Evolutionary conservation across 2,113 vertebrate species (phyloP).

Genomic region (Mus musculus): DNA sequence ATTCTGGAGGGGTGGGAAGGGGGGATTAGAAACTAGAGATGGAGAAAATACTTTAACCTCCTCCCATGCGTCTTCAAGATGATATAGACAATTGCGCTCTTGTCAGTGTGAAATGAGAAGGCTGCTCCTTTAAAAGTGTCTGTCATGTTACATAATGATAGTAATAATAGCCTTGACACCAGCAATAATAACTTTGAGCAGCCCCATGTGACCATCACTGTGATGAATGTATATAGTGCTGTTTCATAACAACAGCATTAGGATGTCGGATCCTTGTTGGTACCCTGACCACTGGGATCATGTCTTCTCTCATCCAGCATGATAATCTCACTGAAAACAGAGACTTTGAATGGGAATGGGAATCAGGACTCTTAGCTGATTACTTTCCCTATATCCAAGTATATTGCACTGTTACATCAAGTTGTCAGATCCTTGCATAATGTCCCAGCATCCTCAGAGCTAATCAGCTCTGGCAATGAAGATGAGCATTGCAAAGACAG

Average conservation of each 20-base stretch:
- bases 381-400: not conserved
- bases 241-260: not conserved
- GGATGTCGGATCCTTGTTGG: not conserved
- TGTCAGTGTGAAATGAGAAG: not conserved
- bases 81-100: not conserved
- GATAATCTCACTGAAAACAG: not conserved
- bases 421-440: not conserved
- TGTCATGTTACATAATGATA: not conserved
- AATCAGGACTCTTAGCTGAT: not conserved
- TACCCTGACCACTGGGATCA: not conserved
- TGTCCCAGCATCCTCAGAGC: not conserved
- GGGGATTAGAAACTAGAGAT: not conserved
- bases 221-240: not conserved
- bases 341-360: not conserved
- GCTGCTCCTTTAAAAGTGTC: not conserved
- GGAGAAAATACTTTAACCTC: not conserved
- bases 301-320: not conserved
- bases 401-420: not conserved
- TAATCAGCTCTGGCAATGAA: not conserved
- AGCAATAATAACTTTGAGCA: not conserved
- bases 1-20: not conserved
- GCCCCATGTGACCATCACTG: not conserved
- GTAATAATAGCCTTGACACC: not conserved
- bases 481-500: not conserved
- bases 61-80: slow-evolving; percentile 21